Evolutionary conservation across 2,113 vertebrate species (phyloP), one percentile per base, ranked within the genome.

Genomic region (Syngnathus scovelli): DNA sequence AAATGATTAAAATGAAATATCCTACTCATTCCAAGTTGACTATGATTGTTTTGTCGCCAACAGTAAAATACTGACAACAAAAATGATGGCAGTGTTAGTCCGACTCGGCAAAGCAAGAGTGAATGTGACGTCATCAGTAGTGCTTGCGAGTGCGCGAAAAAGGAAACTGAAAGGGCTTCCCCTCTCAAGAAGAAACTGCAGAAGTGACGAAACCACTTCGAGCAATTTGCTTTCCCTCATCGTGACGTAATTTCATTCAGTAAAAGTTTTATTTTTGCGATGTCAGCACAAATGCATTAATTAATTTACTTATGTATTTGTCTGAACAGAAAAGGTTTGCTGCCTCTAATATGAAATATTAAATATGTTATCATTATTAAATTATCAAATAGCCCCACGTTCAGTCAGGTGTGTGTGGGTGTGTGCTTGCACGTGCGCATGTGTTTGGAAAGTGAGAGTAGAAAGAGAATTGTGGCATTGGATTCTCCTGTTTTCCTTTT

Each of bases 391-490:
- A 16, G 44, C 1, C 5, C 44, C 6, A 33, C 16, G 27, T 36
- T 6, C 10, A 58, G 6, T 6, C 27, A 43, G 13, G 7, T 54
- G 43, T 19, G 1, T 61, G 33, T 60, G 66, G 48, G 21, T 38
- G 52, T 15, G 43, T 27, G 36, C 37, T 36, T 16, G n/a, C 13
- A 21, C 5, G 37, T n/a, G 36, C 27, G 41, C 15, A 43, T 36
- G 39, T 18, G n/a, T 39, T 39, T 62, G 38, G 63, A 66, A 71
- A 76, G 59, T 11, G 74, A 71, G 60, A 73, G 37, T 52, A 1
- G 62, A 78, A 78, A 78, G 44, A 61, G 72, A 65, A 27, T 70
- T 77, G 62, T 0, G 21, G 5, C 10, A 9, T 67, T 55, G 52
- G 36, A 46, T 13, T 38, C 2, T 7, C 33, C 19, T 21, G 16